phyloP scores from a whole-genome alignment of 2,113 vertebrate species.

The Leucopsar rothschildi region DNA sequence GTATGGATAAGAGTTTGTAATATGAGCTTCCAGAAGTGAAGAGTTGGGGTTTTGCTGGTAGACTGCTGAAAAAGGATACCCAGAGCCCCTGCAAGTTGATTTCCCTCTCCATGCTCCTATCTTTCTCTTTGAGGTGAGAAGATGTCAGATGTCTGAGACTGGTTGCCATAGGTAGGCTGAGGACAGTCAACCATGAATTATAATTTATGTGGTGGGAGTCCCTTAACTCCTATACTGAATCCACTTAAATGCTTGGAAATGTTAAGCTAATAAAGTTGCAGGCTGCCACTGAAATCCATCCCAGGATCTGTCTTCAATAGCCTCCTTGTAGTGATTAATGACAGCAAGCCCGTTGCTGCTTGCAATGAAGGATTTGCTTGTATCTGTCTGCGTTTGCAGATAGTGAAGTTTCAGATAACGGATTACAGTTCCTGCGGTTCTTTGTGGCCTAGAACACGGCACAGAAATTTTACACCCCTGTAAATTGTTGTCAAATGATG shows the following conservation, averaged over 20 bases:
- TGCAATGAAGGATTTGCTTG: constrained; percentile 30
- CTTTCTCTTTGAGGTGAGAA: background rate
- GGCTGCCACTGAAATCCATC: constrained; percentile 47
- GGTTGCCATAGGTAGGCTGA: background rate
- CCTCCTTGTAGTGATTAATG: constrained; percentile 55
- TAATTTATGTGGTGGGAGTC: background rate
- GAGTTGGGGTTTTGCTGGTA: background rate
- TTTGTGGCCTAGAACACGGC: background rate
- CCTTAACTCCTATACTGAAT: constrained; percentile 15
- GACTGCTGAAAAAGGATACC: background rate
- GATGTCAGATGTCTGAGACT: background rate
- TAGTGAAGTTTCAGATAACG: constrained; percentile 34
- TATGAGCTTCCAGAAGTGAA: background rate
- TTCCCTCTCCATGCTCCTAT: fast-evolving
- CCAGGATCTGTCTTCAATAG: constrained; percentile 53
- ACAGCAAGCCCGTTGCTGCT: constrained; percentile 12
- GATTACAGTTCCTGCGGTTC: constrained; percentile 36
- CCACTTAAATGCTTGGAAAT: constrained; percentile 36
- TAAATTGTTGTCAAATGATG: constrained; percentile 42
- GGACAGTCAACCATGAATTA: background rate
- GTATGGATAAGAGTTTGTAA: background rate
- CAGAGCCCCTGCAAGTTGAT: background rate
- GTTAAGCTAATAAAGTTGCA: constrained; percentile 56
- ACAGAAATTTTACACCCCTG: constrained; percentile 25
- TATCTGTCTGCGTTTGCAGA: constrained; percentile 32